These are phyloP conservation scores for Drosophila sp. DNA, from an alignment of 1,140 invertebrate genomes.

Conservation along the genomic window DNA sequence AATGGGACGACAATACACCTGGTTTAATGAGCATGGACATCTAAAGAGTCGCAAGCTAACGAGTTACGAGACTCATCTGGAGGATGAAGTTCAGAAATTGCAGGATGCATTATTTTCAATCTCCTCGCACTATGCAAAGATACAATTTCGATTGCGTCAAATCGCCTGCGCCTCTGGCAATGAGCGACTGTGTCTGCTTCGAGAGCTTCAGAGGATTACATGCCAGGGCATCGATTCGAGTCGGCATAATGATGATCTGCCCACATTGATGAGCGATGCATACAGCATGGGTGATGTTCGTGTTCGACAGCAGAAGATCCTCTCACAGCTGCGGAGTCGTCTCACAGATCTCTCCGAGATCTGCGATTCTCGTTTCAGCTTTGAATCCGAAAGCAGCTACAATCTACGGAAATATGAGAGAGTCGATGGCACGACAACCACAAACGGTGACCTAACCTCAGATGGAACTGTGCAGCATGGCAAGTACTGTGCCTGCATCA, in stretches of 20 bases:
- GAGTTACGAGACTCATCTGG: conserved; percentile 58
- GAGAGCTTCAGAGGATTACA: conserved; percentile 54
- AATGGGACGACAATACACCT: conserved; percentile 34
- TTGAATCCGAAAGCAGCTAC: conserved; percentile 25
- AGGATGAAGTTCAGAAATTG: conserved; percentile 62
- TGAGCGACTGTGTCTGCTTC: conserved; percentile 44
- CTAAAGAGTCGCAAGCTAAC: conserved; percentile 53
- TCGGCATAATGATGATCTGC: conserved; percentile 13
- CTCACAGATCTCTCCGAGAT: conserved; percentile 22
- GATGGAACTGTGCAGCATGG: not conserved
- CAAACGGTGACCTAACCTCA: not conserved
- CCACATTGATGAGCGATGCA: conserved; percentile 40
- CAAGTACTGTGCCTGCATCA: conserved; percentile 12
- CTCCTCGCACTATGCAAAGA: conserved; percentile 66
- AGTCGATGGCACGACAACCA: not conserved
- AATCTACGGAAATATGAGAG: not conserved
- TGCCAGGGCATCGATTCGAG: conserved; percentile 35
- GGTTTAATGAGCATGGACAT: conserved; percentile 19
- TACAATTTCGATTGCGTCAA: conserved; percentile 69
- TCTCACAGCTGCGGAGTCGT: conserved; percentile 36
- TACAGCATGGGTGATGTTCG: conserved; percentile 43
- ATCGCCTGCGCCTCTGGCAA: conserved; percentile 41
- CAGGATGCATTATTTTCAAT: conserved; percentile 63
- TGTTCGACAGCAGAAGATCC: conserved; percentile 47
- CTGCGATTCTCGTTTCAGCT: conserved; percentile 8